Conservation (phyloP, 1,140 invertebrate species). For the Homalodisca vitripennis region DNA sequence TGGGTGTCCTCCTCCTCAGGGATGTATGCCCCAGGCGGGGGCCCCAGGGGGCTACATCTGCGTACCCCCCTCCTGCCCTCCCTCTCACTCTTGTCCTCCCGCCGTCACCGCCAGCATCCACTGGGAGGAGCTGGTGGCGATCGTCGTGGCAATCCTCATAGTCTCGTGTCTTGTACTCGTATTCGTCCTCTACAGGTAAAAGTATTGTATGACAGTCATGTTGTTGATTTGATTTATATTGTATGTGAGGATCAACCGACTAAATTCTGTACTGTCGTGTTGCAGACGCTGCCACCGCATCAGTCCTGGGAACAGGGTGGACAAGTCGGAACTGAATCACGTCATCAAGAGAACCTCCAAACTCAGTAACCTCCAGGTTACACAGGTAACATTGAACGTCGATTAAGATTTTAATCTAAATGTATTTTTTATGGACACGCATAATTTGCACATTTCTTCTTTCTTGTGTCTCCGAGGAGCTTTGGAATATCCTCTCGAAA, state of each 20-base stretch:
- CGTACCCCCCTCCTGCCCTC: constrained; percentile 36
- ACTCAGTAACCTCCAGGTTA: constrained; percentile 84
- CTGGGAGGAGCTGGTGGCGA: constrained; percentile 63
- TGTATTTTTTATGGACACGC: neutral
- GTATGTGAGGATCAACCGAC: too few relatives aligned
- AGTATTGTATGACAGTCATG: too few relatives aligned
- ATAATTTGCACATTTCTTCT: neutral
- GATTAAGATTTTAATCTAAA: neutral
- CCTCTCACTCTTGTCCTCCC: constrained; percentile 40
- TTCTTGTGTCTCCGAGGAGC: neutral
- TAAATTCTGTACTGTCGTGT: too few relatives aligned
- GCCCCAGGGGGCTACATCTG: constrained; percentile 54
- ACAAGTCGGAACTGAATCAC: too few relatives aligned
- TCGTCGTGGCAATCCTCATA: constrained; percentile 56
- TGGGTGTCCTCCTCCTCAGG: constrained; percentile 38
- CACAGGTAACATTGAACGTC: constrained; percentile 51
- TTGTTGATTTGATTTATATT: too few relatives aligned
- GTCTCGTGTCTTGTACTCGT: constrained; percentile 56
- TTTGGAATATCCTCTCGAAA: neutral
- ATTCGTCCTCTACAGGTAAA: constrained; percentile 48
- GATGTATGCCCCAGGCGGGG: constrained; percentile 75
- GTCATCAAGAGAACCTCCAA: constrained; percentile 77
- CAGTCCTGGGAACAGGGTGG: too few relatives aligned
- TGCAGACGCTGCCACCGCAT: too few relatives aligned
- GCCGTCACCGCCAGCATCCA: constrained; percentile 64